Conservation (phyloP, 53 echinoderm and acorn worm species). For the Actinopyga echinites region DNA sequence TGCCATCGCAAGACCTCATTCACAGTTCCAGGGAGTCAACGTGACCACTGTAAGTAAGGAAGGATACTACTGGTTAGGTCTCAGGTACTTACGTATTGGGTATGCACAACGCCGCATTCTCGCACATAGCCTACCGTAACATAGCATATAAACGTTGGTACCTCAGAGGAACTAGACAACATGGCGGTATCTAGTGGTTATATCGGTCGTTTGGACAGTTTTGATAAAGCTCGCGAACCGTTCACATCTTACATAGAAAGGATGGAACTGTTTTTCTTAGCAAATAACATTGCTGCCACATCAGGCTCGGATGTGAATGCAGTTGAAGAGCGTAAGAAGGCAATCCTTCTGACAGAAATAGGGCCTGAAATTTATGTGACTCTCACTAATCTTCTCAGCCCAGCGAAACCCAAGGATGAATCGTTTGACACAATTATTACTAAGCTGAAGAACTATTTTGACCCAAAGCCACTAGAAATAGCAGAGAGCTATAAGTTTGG, state of each 20-base stretch:
- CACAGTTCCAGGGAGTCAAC: too few relatives aligned
- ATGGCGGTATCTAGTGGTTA: slow-evolving; percentile 41
- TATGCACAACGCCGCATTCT: too few relatives aligned
- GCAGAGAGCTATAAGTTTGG: slow-evolving; percentile 59
- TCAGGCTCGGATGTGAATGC: not conserved
- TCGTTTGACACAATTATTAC: slow-evolving; percentile 30
- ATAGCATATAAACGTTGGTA: too few relatives aligned
- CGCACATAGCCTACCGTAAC: too few relatives aligned
- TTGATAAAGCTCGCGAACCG: slow-evolving; percentile 32
- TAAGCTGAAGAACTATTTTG: slow-evolving; percentile 24
- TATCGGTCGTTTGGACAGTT: slow-evolving; percentile 32
- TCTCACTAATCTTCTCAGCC: slow-evolving; percentile 39
- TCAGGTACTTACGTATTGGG: too few relatives aligned
- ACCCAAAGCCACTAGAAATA: slow-evolving; percentile 49
- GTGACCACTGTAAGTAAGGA: too few relatives aligned
- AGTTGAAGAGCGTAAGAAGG: slow-evolving; percentile 33
- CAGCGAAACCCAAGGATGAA: slow-evolving; percentile 18
- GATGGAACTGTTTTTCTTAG: slow-evolving; percentile 59
- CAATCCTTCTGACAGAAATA: slow-evolving; percentile 52
- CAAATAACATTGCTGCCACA: slow-evolving; percentile 47
- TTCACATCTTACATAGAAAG: slow-evolving; percentile 54
- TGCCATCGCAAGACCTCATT: too few relatives aligned
- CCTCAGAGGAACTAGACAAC: not conserved
- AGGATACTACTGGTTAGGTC: too few relatives aligned
- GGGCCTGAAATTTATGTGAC: slow-evolving; percentile 35